Percentiles rank a stretch among this genome's conserved stretches.
These are phyloP conservation scores for Leucania comma DNA, from an alignment of 2,888 invertebrate genomes.

Conservation along the genomic window DNA sequence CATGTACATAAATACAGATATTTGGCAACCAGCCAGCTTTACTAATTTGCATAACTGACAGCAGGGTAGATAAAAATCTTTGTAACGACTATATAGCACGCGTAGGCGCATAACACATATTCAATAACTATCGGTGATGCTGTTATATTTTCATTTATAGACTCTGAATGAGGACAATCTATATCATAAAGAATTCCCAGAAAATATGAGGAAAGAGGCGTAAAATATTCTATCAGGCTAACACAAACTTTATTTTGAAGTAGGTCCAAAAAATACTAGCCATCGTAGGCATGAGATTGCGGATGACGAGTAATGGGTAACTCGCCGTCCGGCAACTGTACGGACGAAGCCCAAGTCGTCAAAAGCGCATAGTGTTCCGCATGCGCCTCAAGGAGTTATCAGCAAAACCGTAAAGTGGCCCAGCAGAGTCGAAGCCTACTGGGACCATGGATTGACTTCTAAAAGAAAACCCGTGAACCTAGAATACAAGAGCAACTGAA, in stretches of 20 bases:
- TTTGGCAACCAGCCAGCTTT: constrained; percentile 53
- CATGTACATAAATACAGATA: background rate
- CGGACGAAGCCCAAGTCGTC: too few species aligned
- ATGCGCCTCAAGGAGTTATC: too few species aligned
- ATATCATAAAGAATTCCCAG: constrained; percentile 23
- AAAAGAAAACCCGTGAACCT: too few species aligned
- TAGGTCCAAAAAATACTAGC: too few species aligned
- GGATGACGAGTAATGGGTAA: too few species aligned
- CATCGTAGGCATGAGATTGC: too few species aligned
- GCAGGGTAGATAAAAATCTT: constrained; percentile 58
- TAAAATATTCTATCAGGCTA: constrained; percentile 10
- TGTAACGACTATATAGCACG: constrained; percentile 27
- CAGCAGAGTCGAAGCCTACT: too few species aligned
- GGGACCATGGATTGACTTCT: too few species aligned
- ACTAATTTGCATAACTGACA: constrained; percentile 54
- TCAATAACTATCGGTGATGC: constrained; percentile 46
- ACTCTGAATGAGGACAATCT: constrained; percentile 43
- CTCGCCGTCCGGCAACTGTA: too few species aligned
- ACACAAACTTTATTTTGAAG: constrained; percentile 10
- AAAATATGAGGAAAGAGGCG: constrained; percentile 21
- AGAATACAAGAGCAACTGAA: too few species aligned
- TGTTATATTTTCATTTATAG: constrained; percentile 51
- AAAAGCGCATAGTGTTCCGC: too few species aligned
- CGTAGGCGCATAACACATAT: constrained; percentile 41
- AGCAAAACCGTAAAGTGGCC: too few species aligned